Conservation (phyloP, 2,113 vertebrate species). For the Electrona antarctica region DNA sequence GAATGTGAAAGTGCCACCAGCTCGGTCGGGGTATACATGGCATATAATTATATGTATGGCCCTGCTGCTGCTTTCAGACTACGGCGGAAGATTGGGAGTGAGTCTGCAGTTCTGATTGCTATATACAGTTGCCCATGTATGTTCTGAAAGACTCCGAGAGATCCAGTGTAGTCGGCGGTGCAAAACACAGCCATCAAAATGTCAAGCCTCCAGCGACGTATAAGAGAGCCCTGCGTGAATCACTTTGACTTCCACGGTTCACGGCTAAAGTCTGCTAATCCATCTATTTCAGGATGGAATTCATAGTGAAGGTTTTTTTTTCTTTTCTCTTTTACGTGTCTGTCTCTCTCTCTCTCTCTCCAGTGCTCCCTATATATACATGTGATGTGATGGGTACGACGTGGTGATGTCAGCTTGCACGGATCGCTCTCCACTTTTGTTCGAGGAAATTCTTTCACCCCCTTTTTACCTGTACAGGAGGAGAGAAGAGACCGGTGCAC, state of each 20-base stretch:
- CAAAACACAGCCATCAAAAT: neutral
- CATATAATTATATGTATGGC: slow-evolving; percentile 3
- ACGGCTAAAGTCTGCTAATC: neutral
- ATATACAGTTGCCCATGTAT: too few relatives aligned
- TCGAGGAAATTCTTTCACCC: slow-evolving; percentile 42
- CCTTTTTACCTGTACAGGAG: slow-evolving; percentile 61
- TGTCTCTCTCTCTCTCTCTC: too few relatives aligned
- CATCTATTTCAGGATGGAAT: neutral
- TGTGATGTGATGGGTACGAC: neutral
- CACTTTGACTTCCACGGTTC: slow-evolving; percentile 3
- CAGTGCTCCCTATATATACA: neutral
- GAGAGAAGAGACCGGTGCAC: slow-evolving; percentile 63
- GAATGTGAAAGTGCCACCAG: slow-evolving; percentile 47
- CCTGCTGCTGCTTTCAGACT: neutral
- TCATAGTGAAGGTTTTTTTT: neutral
- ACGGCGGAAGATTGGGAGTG: too few relatives aligned
- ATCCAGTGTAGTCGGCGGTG: neutral
- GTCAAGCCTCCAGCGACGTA: neutral
- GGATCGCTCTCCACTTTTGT: slow-evolving; percentile 67
- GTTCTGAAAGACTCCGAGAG: neutral
- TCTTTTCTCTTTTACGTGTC: neutral
- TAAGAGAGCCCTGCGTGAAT: neutral
- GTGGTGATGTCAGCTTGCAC: slow-evolving; percentile 43
- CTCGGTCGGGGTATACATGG: slow-evolving; percentile 13
- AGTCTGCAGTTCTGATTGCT: too few relatives aligned